phyloP scores from a whole-genome alignment of 2,888 invertebrate genomes.

The Caenorhabditis sp. region DNA sequence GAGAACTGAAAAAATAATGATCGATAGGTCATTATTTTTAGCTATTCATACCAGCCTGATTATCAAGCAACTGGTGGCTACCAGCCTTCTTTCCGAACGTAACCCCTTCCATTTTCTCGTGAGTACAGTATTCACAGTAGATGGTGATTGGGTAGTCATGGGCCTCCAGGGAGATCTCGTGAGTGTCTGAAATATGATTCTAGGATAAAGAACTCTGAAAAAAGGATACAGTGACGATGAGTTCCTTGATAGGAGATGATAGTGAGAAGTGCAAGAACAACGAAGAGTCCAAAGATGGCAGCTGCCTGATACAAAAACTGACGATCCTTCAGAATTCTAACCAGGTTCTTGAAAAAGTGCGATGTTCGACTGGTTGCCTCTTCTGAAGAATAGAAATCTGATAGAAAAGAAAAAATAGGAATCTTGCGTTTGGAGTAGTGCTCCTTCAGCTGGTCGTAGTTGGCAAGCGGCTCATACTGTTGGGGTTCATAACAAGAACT shows the following conservation, averaged over 20 bases:
- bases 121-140: conserved; percentile 31
- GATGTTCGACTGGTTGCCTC: background rate
- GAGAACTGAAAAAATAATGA: conserved; percentile 2
- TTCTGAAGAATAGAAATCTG: conserved; percentile 9
- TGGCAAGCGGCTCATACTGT: conserved; percentile 38
- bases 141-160: conserved; percentile 28
- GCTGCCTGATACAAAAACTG: conserved; percentile 30
- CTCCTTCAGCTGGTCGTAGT: conserved; percentile 24
- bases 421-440: conserved; percentile 19
- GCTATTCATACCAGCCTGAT: conserved; percentile 25
- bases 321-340: conserved; percentile 29
- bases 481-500: conserved; percentile 42
- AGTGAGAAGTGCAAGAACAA: conserved; percentile 18
- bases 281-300: conserved; percentile 11
- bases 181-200: conserved; percentile 29
- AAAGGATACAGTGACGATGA: background rate
- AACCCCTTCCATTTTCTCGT: background rate
- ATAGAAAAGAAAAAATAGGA: background rate
- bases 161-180: conserved; percentile 17
- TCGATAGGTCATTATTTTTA: background rate
- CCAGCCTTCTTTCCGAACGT: background rate
- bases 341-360: conserved; percentile 34
- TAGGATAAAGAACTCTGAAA: too few species aligned
- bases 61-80: conserved; percentile 11
- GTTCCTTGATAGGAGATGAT: conserved; percentile 14